Conservation (phyloP, 2,113 vertebrate genomes). For the Podarcis raffonei region DNA sequence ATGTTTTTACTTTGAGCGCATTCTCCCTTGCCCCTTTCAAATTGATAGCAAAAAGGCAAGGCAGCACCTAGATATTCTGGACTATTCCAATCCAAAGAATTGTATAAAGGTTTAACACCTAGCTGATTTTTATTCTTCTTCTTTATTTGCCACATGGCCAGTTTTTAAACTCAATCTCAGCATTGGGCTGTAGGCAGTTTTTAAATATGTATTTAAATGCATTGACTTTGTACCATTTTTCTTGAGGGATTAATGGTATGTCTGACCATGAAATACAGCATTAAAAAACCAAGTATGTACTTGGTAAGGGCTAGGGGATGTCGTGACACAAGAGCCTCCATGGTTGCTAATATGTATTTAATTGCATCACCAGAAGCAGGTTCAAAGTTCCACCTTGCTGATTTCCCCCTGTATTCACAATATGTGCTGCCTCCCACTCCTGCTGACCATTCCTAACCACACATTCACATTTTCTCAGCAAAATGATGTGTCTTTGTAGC, state of each 20-base stretch:
- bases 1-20: not conserved
- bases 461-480: not conserved
- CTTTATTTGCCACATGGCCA: not conserved
- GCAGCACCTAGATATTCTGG: not conserved
- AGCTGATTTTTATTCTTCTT: not conserved
- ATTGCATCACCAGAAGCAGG: too few relatives aligned
- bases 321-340: not conserved
- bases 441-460: not conserved
- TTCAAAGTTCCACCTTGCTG: not conserved
- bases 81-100: not conserved
- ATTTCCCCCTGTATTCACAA: not conserved
- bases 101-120: not conserved
- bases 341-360: not conserved
- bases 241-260: not conserved
- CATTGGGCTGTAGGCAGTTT: not conserved
- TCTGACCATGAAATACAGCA: not conserved
- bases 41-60: not conserved
- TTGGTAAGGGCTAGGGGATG: not conserved
- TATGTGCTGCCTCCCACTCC: not conserved
- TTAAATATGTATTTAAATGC: not conserved
- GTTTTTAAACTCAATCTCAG: not conserved
- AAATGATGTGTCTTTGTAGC: not conserved
- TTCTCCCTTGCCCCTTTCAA: not conserved
- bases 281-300: not conserved
- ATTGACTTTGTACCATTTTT: not conserved